Evolutionary conservation across 2,888 invertebrate genomes (phyloP), one percentile per base, ranked within the genome.

Genomic region (Platerodrilus igneus): DNA sequence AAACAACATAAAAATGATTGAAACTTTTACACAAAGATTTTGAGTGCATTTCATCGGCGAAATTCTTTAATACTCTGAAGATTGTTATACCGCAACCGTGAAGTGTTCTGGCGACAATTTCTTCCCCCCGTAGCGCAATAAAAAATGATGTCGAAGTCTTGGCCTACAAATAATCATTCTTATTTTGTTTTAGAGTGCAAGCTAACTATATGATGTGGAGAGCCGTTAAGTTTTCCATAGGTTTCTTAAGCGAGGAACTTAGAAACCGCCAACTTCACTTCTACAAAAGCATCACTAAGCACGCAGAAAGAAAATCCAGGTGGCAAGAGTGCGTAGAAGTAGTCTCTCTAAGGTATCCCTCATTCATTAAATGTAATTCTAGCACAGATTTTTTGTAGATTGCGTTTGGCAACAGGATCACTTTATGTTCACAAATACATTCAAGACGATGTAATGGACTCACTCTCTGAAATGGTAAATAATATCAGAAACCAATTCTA

Each of bases 141-240:
- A 11, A 18, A 13, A 20, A 16, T 6, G 14, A 20, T n/a, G 13
- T 18, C 11, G 2, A 20, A 13, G 3, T n/a, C 6, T 11, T 19
- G 6, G n/a, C n/a, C 7, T 18, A 23, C 22, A 15, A 15, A 31
- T 27, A 11, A 15, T 21, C 5, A 4, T 3, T 47, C n/a, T n/a
- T n/a, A n/a, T n/a, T n/a, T n/a, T n/a, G n/a, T n/a, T 55, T 6
- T 59, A 77, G 84, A 46, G 71, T 75, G 3, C 73, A 83, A 54
- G 87, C 91, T 2, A 92, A 93, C 70, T 93, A 93, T 61, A 79
- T 87, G 55, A 78, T 90, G 78, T 92, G 92, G 90, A 77, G 91
- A 28, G 84, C 83, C 1, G 83, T 86, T 0, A 81, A 80, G 0
- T 81, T 83, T 5, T 81, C 86, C 0, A 76, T 86, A n/a, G 79